Conservation (phyloP, 2,113 vertebrate species). For the Lasiurus borealis region DNA sequence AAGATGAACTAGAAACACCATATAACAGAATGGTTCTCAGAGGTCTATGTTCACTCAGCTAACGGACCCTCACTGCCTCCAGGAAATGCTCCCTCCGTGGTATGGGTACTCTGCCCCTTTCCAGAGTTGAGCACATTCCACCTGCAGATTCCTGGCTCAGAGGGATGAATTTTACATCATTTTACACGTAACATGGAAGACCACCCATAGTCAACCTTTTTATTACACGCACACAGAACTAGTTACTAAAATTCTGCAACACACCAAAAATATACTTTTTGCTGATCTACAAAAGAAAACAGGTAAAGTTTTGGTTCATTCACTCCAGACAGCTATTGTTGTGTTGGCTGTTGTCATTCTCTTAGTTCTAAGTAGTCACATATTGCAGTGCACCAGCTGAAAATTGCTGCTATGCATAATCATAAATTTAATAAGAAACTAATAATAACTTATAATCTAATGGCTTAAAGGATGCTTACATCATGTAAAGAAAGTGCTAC, state of each 20-base stretch:
- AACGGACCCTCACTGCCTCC: too few relatives aligned
- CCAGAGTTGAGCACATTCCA: too few relatives aligned
- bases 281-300: background rate
- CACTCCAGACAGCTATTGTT: background rate
- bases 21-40: background rate
- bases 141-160: too few relatives aligned
- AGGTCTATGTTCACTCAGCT: background rate
- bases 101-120: rapidly evolving
- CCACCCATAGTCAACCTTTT: too few relatives aligned
- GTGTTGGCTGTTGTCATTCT: background rate
- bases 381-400: background rate
- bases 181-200: too few relatives aligned
- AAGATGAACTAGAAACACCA: background rate
- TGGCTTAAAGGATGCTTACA: background rate
- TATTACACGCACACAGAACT: too few relatives aligned
- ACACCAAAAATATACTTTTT: background rate
- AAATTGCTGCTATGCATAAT: background rate
- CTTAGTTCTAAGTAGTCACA: background rate
- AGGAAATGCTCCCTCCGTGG: too few relatives aligned
- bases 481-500: background rate
- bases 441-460: background rate
- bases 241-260: background rate
- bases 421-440: background rate
- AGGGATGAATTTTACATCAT: too few relatives aligned
- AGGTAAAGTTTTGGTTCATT: too few relatives aligned